Conservation (phyloP, 2,888 invertebrate species). For the Nowickia ferox region DNA sequence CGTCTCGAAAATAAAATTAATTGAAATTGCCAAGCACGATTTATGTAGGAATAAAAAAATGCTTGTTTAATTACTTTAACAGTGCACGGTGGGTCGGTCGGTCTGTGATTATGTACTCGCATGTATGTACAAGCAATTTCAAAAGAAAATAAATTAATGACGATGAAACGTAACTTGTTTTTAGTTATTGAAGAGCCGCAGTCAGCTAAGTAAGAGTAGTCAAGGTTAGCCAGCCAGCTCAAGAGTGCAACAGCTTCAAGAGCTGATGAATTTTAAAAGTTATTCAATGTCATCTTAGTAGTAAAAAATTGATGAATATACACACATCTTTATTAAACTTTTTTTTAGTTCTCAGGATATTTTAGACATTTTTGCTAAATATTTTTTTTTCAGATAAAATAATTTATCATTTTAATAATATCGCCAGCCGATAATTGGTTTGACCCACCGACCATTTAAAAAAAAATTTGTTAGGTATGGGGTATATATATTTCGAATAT, state of each 20-base stretch:
- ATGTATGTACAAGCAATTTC: not conserved
- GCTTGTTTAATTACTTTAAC: slow-evolving; percentile 1
- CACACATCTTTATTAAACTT: too few relatives aligned
- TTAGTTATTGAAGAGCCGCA: not conserved
- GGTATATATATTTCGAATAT: too few relatives aligned
- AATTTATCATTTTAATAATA: too few relatives aligned
- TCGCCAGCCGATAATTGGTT: too few relatives aligned
- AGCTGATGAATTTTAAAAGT: not conserved
- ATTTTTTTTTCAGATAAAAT: too few relatives aligned
- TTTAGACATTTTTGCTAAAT: too few relatives aligned
- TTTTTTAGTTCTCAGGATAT: too few relatives aligned
- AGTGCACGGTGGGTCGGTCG: not conserved
- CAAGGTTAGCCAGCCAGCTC: not conserved
- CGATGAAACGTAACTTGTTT: not conserved
- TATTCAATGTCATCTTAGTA: not conserved
- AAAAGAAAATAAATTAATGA: slow-evolving; percentile 1
- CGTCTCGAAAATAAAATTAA: slow-evolving; percentile 23
- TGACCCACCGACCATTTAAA: too few relatives aligned
- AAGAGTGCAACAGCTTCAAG: not conserved
- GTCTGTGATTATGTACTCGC: too few relatives aligned
- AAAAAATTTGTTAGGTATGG: too few relatives aligned
- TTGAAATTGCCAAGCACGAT: slow-evolving; percentile 36
- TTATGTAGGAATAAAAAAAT: not conserved
- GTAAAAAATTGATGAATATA: too few relatives aligned
- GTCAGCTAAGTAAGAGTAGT: not conserved